These are phyloP conservation scores for Spisula solida DNA, from an alignment of 2,888 invertebrate species.

Conservation along the genomic window DNA sequence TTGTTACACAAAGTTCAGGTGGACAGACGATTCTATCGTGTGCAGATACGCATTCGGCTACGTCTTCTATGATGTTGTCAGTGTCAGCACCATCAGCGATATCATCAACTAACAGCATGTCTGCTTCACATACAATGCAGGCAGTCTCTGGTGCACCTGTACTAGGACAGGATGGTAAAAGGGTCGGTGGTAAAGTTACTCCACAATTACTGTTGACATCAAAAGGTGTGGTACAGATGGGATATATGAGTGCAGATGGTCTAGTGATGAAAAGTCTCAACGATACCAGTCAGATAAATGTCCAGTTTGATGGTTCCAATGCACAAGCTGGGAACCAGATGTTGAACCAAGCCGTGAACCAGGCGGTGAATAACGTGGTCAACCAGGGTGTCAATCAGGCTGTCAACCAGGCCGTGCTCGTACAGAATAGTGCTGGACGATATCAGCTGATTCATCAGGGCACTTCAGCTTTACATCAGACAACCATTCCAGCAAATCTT, in stretches of 20 bases:
- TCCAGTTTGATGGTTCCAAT: background rate
- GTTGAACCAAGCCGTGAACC: too few species aligned
- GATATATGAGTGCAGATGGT: constrained; percentile 76
- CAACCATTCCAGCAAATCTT: background rate
- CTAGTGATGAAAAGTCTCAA: constrained; percentile 63
- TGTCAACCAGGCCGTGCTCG: constrained; percentile 41
- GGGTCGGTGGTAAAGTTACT: constrained; percentile 72
- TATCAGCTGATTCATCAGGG: constrained; percentile 49
- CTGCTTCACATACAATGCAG: constrained; percentile 23
- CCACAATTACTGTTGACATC: constrained; percentile 72
- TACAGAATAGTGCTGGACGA: constrained; percentile 57
- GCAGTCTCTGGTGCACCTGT: constrained; percentile 27
- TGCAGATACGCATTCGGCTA: constrained; percentile 47
- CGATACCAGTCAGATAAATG: background rate
- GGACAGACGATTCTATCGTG: constrained; percentile 54
- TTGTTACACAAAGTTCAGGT: constrained; percentile 69
- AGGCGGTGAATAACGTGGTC: too few species aligned
- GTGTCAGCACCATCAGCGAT: background rate
- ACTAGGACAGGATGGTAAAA: constrained; percentile 70
- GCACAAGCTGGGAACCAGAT: background rate
- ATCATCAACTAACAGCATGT: background rate
- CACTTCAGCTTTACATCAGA: constrained; percentile 43
- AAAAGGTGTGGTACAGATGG: constrained; percentile 75
- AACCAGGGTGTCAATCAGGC: too few species aligned
- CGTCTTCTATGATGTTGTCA: constrained; percentile 34